Evolutionary conservation across 92 coral and sea anemone species (phyloP).

Genomic region (Palythoa caribaeorum): DNA sequence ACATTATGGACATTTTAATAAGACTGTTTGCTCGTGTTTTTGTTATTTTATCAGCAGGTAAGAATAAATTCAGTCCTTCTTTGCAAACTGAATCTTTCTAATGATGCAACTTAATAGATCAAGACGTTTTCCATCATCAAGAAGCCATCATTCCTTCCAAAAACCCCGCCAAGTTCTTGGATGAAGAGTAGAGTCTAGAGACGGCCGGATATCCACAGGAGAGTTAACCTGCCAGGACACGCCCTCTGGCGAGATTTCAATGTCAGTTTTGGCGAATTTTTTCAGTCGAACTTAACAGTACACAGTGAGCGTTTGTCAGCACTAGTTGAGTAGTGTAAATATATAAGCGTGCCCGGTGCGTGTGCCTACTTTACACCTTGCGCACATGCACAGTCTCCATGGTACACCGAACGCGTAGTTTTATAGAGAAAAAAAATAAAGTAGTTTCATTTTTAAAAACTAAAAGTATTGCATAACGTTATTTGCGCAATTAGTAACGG

Average conservation of each 20-base stretch:
- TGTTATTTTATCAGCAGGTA: constrained; percentile 18
- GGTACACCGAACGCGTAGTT: background rate
- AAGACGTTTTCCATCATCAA: background rate
- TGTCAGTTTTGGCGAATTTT: background rate
- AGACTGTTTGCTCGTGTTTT: constrained; percentile 29
- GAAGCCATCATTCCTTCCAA: background rate
- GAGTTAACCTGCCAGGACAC: background rate
- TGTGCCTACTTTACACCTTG: background rate
- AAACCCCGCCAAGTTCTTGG: background rate
- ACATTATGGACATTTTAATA: background rate
- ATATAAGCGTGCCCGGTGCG: constrained; percentile 38
- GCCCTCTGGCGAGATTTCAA: background rate
- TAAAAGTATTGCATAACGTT: background rate
- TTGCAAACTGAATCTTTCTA: background rate
- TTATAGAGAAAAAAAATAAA: background rate
- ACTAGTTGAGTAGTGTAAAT: background rate
- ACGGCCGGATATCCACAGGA: background rate
- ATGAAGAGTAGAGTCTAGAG: background rate
- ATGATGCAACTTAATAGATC: background rate
- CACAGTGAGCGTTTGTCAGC: constrained; percentile 8
- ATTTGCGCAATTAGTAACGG: background rate
- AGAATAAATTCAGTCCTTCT: background rate
- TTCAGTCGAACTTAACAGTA: background rate
- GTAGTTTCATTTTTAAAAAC: no score
- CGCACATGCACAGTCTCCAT: background rate